Percentiles rank a stretch among this genome's conserved stretches.
Conservation (phyloP, 2,113 vertebrate genomes). For the Recurvirostra avosetta region DNA sequence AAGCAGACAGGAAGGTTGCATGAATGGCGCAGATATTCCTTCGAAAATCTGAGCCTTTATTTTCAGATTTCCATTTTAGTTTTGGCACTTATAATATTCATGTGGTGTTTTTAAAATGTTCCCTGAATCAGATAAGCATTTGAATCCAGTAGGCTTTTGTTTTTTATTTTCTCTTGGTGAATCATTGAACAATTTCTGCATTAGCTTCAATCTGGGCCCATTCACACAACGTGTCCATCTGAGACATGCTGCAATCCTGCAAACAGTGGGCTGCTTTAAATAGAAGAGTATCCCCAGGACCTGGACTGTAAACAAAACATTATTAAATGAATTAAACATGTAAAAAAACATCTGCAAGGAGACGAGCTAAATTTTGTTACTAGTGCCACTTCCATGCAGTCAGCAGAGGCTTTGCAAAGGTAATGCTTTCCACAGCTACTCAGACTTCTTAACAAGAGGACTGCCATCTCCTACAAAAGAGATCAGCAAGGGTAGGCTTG, state of each 20-base stretch:
- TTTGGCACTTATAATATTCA: constrained; percentile 42
- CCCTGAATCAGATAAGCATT: constrained; percentile 31
- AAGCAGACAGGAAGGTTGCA: not conserved
- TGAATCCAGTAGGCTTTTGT: constrained; percentile 21
- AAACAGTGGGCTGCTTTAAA: constrained; percentile 29
- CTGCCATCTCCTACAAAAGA: not conserved
- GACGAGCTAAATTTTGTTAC: not conserved
- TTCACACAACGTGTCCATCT: constrained; percentile 32
- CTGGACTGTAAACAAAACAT: not conserved
- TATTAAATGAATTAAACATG: constrained; percentile 12
- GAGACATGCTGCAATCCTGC: constrained; percentile 16
- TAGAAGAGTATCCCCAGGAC: constrained; percentile 16
- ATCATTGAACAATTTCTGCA: constrained; percentile 59
- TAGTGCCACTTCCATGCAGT: not conserved
- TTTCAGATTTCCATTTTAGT: not conserved
- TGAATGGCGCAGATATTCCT: not conserved
- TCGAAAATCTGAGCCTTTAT: not conserved
- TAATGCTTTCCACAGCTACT: not conserved
- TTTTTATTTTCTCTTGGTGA: constrained; percentile 33
- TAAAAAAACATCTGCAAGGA: constrained; percentile 2
- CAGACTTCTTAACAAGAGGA: not conserved
- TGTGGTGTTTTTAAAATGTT: constrained; percentile 57
- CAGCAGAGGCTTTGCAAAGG: constrained; percentile 23
- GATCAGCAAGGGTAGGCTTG: not conserved
- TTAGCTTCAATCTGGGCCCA: constrained; percentile 39